Percentiles rank a stretch among this genome's conserved stretches.
These are phyloP conservation scores for Penaeus vannamei DNA, from an alignment of 1,140 invertebrate species.

Conservation along the genomic window DNA sequence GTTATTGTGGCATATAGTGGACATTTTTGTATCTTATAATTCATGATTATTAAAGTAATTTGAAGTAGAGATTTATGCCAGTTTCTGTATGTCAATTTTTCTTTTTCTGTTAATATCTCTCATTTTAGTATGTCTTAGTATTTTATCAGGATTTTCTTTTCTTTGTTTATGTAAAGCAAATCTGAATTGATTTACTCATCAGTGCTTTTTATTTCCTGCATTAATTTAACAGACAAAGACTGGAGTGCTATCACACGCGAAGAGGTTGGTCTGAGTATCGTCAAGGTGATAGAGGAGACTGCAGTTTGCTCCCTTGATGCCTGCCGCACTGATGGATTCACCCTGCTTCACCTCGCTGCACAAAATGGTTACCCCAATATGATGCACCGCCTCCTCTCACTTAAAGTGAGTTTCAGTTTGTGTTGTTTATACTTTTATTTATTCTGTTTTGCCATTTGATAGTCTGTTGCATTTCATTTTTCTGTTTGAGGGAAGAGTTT, in stretches of 20 bases:
- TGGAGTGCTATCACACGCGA: slow-evolving; percentile 61
- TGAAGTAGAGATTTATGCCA: too few species aligned
- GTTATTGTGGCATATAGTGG: neutral
- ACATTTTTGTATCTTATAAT: neutral
- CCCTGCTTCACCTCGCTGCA: slow-evolving; percentile 64
- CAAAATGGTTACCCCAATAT: slow-evolving; percentile 67
- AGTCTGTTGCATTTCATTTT: too few species aligned
- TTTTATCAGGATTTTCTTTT: neutral
- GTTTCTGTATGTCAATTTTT: too few species aligned
- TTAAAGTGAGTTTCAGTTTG: slow-evolving; percentile 50
- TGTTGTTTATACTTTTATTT: neutral
- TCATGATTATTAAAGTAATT: neutral
- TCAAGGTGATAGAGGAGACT: slow-evolving; percentile 59
- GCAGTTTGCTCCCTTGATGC: slow-evolving; percentile 56
- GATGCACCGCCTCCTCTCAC: slow-evolving; percentile 62
- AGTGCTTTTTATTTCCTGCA: neutral
- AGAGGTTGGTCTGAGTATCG: slow-evolving; percentile 63
- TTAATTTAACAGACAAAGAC: slow-evolving; percentile 58
- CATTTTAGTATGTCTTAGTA: neutral
- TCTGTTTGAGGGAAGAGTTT: too few species aligned
- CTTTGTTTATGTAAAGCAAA: neutral
- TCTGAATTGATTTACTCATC: too few species aligned
- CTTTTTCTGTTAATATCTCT: neutral
- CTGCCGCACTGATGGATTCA: slow-evolving; percentile 61
- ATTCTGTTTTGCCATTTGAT: neutral